These are phyloP conservation scores for Semotilus atromaculatus DNA, from an alignment of 2,797 vertebrate species.

Conservation along the genomic window DNA sequence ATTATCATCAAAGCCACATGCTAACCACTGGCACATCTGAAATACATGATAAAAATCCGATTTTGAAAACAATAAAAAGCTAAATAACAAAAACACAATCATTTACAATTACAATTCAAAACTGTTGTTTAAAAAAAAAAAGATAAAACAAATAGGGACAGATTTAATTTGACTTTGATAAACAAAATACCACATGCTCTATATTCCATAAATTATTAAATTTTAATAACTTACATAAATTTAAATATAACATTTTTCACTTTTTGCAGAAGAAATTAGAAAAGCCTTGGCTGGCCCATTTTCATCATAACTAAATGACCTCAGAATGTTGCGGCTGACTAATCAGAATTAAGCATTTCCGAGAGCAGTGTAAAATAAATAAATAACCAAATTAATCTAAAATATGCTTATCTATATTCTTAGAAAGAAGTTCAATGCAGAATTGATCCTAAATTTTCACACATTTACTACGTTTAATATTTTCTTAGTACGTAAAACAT, in stretches of 20 bases:
- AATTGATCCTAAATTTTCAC: neutral
- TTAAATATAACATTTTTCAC: too few relatives aligned
- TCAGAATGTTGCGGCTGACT: too few relatives aligned
- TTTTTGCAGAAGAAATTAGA: neutral
- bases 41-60: too few relatives aligned
- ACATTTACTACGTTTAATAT: neutral
- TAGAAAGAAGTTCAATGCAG: neutral
- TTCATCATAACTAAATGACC: neutral
- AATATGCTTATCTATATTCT: neutral
- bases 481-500: neutral
- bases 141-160: neutral
- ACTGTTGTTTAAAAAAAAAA: neutral
- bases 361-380: too few relatives aligned
- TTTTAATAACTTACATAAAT: too few relatives aligned
- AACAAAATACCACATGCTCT: neutral
- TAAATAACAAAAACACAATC: too few relatives aligned
- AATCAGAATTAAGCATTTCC: too few relatives aligned
- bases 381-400: neutral
- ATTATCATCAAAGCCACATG: too few relatives aligned
- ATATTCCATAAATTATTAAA: neutral
- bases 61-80: too few relatives aligned
- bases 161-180: too few relatives aligned
- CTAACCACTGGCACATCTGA: too few relatives aligned
- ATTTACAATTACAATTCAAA: neutral
- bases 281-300: neutral